Evolutionary conservation across 2,797 vertebrate genomes (phyloP), one percentile per base, ranked within the genome.

Genomic region (Alosa sapidissima): DNA sequence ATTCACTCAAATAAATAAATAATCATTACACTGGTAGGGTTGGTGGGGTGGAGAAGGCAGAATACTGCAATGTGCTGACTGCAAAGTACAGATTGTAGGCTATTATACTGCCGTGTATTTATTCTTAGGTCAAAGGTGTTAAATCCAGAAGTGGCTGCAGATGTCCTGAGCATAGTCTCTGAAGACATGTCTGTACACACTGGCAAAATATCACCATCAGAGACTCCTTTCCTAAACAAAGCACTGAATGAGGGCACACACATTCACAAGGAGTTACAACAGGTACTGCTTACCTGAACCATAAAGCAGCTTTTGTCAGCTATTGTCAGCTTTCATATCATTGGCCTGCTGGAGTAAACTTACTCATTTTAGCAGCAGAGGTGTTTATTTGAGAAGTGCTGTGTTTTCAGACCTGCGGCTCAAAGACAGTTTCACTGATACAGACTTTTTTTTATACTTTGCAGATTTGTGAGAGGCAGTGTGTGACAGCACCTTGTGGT

Each of bases 401-500:
- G 16, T 19, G 36, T 2, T 47, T 47, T 21, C 7, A 78, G 33
- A 75, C 11, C 68, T 16, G 68, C 10, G 21, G 1, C 33, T 72
- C 14, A 41, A 72, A 45, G 33, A 45, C 19, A 45, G 16, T 45
- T 78, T 78, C 72, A 78, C 19, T 78, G 72, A 78, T 78, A 78
- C 14, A 19, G 1, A 6, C 36, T 78, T 78, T 21, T 78, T 47
- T 19, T 55, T 36, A 5, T 19, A 55, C 47, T 47, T 24, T n/a
- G 13, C 83, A 91, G 91, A 89, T 51, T 88, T 82, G 88, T n/a
- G 84, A 87, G 41, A 87, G 92, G 83, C n/a, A 72, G 86, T 92
- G 94, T 86, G 89, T 89, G 82, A 94, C 92, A 10, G 94, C 91
- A 36, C 94, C 94, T 81, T 87, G 91, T 36, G 92, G 93, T 92